Evolutionary conservation across 1,140 invertebrate species (phyloP), one percentile per base, ranked within the genome.

Genomic region (Drosophila truncata): DNA sequence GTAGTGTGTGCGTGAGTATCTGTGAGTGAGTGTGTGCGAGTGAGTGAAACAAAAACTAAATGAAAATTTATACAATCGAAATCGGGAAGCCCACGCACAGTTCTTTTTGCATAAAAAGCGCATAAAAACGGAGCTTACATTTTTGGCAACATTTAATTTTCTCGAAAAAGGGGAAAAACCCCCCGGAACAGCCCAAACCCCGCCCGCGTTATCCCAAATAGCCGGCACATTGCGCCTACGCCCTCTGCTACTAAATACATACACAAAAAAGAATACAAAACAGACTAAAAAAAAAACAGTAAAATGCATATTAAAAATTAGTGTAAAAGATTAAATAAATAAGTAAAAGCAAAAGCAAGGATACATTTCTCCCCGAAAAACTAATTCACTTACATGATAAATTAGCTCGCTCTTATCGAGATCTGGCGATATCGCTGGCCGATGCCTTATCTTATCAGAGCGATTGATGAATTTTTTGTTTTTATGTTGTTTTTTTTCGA

Each of bases 161-260:
- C 29, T 29, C 4, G n/a, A 5, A 14, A 57, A 41, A 8, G 13
- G 14, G 16, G n/a, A 57, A 39, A 39, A 23, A 23, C 16, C 23
- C 20, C 20, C 20, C 33, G 33, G n/a, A 37, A 47, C 25, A 25
- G 50, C 35, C 50, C 58, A 49, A 82, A 37, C 64, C 49, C 59
- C 52, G 18, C 46, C 59, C 66, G 47, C 41, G 25, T 63, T 72
- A 35, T 64, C 49, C 66, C 67, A 69, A 75, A 62, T 42, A 63
- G 47, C 61, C 73, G 74, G 74, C 39, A 74, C 77, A 61, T 83
- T 87, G 82, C 83, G 83, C 83, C 83, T 88, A 88, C 83, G 84
- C 83, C 83, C 83, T 83, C 80, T n/a, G 70, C 76, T 41, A 62
- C 76, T 41, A 62, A 61, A 61, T 67, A 63, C 59, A 69, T 74